Conservation (phyloP, 2,888 invertebrate genomes). For the Pollenia angustigena region DNA sequence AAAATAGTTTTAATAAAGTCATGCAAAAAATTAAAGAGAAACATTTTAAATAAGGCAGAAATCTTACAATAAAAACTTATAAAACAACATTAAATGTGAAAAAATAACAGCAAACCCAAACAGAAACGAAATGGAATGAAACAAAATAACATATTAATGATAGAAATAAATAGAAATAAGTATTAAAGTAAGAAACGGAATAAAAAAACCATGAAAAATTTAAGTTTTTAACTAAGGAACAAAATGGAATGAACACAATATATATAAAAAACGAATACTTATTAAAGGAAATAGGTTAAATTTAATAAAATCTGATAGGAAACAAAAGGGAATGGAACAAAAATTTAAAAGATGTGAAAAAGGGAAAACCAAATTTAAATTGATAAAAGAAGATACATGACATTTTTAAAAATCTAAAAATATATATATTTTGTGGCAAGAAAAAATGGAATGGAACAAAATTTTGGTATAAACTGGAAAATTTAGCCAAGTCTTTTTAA, state of each 20-base stretch:
- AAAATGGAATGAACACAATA: not conserved
- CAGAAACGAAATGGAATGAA: not conserved
- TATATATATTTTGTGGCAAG: no score
- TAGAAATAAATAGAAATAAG: not conserved
- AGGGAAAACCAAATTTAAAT: no score
- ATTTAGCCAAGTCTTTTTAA: no score
- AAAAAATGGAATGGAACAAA: no score
- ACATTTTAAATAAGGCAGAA: constrained; percentile 1
- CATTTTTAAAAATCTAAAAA: no score
- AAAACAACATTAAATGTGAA: not conserved
- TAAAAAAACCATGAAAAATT: not conserved
- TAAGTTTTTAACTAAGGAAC: not conserved
- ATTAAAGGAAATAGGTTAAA: no score
- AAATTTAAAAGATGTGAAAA: no score
- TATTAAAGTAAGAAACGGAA: not conserved
- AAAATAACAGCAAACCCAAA: not conserved
- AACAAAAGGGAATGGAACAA: no score
- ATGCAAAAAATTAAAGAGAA: constrained; percentile 55
- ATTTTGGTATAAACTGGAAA: no score
- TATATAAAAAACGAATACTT: not conserved
- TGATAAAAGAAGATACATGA: no score
- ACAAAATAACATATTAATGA: not conserved
- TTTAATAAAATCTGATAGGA: no score
- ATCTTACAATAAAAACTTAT: not conserved
- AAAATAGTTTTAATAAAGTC: not conserved